These are phyloP conservation scores for Teinopalpus imperialis DNA, from an alignment of 2,888 invertebrate species.

Conservation along the genomic window DNA sequence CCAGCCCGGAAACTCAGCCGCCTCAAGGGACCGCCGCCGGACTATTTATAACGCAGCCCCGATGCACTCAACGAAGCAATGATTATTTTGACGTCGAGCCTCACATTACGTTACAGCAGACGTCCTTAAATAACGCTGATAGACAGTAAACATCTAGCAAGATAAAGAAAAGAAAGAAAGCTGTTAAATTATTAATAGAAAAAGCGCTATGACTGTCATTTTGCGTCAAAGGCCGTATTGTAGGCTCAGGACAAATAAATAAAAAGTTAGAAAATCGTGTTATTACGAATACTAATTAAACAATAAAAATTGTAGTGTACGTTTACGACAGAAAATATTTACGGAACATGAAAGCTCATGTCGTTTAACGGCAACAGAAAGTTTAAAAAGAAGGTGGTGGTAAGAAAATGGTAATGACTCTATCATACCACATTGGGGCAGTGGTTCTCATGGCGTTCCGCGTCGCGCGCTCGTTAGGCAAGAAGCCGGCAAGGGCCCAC, in stretches of 20 bases:
- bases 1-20: slow-evolving; percentile 79
- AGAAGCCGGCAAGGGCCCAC: slow-evolving; percentile 63
- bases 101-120: no score
- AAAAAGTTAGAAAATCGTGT: no score
- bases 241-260: no score
- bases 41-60: slow-evolving; percentile 68
- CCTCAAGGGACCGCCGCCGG: slow-evolving; percentile 73
- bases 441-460: slow-evolving; percentile 59
- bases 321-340: no score
- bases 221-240: no score
- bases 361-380: not conserved
- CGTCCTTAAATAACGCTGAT: no score
- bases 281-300: no score
- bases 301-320: no score
- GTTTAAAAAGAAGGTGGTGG: not conserved
- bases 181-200: no score
- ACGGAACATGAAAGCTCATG: not conserved
- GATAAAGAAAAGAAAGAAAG: no score
- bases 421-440: slow-evolving; percentile 24
- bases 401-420: slow-evolving; percentile 12
- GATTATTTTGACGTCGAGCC: slow-evolving; percentile 54
- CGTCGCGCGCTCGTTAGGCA: slow-evolving; percentile 62
- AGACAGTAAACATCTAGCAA: no score
- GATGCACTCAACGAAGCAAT: slow-evolving; percentile 57
- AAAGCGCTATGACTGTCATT: no score